Conservation (phyloP, 2,113 vertebrate species). For the Aptenodytes patagonicus region DNA sequence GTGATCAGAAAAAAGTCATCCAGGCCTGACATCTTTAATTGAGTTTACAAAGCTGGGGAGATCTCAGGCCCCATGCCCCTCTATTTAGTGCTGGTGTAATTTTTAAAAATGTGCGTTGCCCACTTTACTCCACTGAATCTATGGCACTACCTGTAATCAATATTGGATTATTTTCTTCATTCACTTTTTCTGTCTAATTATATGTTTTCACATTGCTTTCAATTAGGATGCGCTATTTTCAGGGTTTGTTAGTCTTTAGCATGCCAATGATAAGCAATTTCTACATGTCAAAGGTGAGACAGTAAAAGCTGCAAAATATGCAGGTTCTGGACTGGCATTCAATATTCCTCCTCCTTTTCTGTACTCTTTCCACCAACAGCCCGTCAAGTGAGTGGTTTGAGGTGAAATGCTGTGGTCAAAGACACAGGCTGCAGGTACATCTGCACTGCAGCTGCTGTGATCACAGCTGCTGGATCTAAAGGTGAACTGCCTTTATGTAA, state of each 20-base stretch:
- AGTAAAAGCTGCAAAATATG: neutral
- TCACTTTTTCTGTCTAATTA: neutral
- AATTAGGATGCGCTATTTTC: neutral
- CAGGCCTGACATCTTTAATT: neutral
- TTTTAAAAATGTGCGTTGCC: neutral
- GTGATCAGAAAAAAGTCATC: neutral
- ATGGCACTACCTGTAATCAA: neutral
- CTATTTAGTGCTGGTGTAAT: neutral
- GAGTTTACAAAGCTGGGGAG: neutral
- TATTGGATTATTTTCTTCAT: neutral
- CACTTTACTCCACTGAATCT: neutral
- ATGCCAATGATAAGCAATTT: neutral
- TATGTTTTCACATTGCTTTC: neutral
- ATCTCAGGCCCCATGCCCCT: neutral
- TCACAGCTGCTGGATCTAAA: neutral
- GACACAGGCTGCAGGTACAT: neutral
- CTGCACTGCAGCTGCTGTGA: neutral
- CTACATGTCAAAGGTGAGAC: neutral
- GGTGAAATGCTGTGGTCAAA: neutral
- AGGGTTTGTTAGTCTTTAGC: neutral
- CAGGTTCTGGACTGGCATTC: neutral
- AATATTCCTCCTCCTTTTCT: neutral
- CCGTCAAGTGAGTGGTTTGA: neutral
- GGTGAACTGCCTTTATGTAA: neutral
- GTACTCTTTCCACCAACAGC: fast-evolving